Evolutionary conservation across 2,113 vertebrate species (phyloP).

Genomic region (Candoia aspera): DNA sequence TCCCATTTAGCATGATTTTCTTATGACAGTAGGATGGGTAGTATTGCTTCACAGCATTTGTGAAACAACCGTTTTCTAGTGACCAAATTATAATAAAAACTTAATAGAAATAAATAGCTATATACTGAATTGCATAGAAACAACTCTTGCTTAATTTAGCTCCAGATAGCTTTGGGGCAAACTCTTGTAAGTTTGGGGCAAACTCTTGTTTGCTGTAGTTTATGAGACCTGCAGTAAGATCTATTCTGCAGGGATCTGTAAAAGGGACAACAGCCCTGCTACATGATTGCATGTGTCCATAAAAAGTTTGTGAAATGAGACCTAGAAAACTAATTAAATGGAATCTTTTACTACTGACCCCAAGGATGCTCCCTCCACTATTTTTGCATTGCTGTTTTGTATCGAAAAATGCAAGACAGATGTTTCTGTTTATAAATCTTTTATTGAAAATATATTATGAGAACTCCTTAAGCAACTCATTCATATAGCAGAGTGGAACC

Average conservation of each 20-base stretch:
- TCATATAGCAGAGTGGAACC: conserved; percentile 36
- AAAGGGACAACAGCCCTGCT: background rate
- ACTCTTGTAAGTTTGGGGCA: background rate
- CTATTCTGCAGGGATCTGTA: conserved; percentile 12
- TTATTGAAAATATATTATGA: conserved; percentile 49
- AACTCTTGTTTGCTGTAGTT: background rate
- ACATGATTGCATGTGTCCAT: conserved; percentile 25
- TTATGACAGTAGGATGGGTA: background rate
- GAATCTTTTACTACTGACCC: conserved; percentile 51
- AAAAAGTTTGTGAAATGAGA: conserved; percentile 38
- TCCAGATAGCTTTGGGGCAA: background rate
- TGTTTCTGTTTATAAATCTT: conserved; percentile 65
- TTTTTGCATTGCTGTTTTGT: conserved; percentile 24
- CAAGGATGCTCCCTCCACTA: background rate
- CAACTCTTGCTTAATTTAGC: background rate
- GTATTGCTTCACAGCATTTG: background rate
- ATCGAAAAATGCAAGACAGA: conserved; percentile 45
- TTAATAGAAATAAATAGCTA: background rate
- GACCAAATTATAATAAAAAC: background rate
- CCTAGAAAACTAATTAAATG: conserved; percentile 33
- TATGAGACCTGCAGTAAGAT: background rate
- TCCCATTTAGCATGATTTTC: no score
- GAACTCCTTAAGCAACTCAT: conserved; percentile 42
- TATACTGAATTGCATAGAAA: no score
- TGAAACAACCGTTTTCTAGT: background rate